These are phyloP conservation scores for Numenius phaeopus DNA, from an alignment of 2,797 vertebrate species.

Conservation along the genomic window DNA sequence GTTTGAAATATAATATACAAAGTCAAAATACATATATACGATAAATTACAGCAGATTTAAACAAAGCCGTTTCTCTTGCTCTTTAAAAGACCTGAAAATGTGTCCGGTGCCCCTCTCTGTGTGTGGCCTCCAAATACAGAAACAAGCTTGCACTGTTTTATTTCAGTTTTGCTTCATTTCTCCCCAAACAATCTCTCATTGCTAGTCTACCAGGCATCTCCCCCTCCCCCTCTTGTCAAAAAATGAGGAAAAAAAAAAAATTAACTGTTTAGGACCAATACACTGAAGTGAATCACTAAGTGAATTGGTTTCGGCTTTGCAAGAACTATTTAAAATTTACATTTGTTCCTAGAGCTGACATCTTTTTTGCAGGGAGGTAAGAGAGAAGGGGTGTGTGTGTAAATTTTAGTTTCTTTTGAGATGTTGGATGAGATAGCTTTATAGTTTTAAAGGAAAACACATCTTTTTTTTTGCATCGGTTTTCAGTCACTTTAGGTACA, in stretches of 20 bases:
- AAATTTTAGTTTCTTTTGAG: neutral
- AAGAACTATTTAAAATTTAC: neutral
- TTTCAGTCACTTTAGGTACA: neutral
- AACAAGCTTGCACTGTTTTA: constrained; percentile 79
- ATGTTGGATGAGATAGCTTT: neutral
- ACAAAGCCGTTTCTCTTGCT: constrained; percentile 71
- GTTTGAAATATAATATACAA: constrained; percentile 51
- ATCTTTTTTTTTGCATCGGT: neutral
- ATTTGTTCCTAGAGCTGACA: neutral
- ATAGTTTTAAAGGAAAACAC: neutral
- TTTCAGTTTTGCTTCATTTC: constrained; percentile 82
- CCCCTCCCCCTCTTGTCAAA: neutral
- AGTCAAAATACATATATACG: constrained; percentile 24
- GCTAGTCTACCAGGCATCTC: constrained; percentile 58
- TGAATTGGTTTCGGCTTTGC: neutral
- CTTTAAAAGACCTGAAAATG: constrained; percentile 62
- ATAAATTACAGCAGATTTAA: constrained; percentile 76
- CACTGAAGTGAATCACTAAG: constrained; percentile 3
- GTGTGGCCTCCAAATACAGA: constrained; percentile 78
- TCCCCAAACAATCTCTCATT: constrained; percentile 77
- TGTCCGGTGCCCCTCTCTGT: constrained; percentile 52
- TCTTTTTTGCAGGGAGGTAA: neutral
- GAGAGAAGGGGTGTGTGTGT: fast-evolving
- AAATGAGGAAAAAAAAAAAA: neutral
- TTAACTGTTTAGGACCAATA: constrained; percentile 69